Percentiles rank a stretch among this genome's conserved stretches.
Conservation (phyloP, 2,888 invertebrate genomes). For the Lycophotia porphyrea region DNA sequence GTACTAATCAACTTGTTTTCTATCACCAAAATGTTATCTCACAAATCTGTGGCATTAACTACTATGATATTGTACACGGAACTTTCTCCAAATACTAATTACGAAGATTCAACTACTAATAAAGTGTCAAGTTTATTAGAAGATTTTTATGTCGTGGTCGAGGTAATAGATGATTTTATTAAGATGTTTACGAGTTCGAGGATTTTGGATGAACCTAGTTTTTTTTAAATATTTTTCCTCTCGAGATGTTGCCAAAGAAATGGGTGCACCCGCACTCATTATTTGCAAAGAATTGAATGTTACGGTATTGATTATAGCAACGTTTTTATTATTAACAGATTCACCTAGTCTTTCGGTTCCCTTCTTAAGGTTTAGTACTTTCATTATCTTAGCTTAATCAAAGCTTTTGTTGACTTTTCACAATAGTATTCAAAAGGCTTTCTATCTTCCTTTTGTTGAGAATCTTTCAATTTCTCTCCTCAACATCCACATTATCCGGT, state of each 20-base stretch:
- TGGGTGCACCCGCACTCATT: not conserved
- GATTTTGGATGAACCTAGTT: constrained; percentile 7
- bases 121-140: constrained; percentile 59
- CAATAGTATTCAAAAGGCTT: not conserved
- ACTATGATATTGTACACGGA: constrained; percentile 43
- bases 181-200: constrained; percentile 36
- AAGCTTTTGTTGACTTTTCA: not conserved
- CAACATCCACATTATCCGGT: not conserved
- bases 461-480: not conserved
- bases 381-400: no score
- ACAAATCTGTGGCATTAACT: constrained; percentile 52
- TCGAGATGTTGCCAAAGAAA: constrained; percentile 13
- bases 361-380: not conserved
- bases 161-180: constrained; percentile 49
- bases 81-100: constrained; percentile 65
- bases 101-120: constrained; percentile 48
- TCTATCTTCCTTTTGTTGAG: not conserved
- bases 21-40: constrained; percentile 61
- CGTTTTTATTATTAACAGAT: not conserved
- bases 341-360: no score
- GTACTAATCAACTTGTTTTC: constrained; percentile 55
- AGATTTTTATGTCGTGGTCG: constrained; percentile 29
- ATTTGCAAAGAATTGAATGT: not conserved
- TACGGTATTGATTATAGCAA: not conserved
- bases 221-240: not conserved